A percentile compares a stretch with the other conserved stretches of the same genome.
phyloP scores from a whole-genome alignment of 1,140 invertebrate species.

The Drosophila kikkawai region DNA sequence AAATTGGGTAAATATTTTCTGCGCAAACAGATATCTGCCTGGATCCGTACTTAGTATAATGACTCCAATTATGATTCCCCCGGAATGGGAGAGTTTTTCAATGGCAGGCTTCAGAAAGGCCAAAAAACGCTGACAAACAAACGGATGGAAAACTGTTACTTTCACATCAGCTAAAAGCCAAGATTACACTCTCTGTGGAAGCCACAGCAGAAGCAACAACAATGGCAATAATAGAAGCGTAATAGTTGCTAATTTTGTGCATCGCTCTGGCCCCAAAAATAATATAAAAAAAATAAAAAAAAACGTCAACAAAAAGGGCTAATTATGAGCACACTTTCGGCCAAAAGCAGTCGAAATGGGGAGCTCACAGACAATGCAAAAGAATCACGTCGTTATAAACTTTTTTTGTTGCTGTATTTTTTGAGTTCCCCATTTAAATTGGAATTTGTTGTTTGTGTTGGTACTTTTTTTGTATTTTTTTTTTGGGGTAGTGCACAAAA shows the following conservation, averaged over 20 bases:
- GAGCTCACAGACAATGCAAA: conserved; percentile 61
- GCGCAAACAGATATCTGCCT: conserved; percentile 19
- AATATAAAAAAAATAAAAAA: conserved; percentile 8
- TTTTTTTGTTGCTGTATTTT: conserved; percentile 49
- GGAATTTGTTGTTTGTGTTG: conserved; percentile 36
- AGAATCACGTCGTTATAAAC: conserved; percentile 76
- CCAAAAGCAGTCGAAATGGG: conserved; percentile 42
- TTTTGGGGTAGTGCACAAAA: conserved; percentile 46
- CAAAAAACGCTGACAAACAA: conserved; percentile 22
- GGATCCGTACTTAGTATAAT: conserved; percentile 40
- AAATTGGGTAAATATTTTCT: conserved; percentile 33
- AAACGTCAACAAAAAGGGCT: conserved; percentile 73
- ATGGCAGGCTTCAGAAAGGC: conserved; percentile 28
- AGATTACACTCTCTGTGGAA: conserved; percentile 56
- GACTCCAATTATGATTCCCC: conserved; percentile 27
- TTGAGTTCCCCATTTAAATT: conserved; percentile 51
- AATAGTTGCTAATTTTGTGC: conserved; percentile 78
- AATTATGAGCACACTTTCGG: conserved; percentile 79
- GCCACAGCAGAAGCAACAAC: conserved; percentile 14
- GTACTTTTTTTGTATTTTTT: conserved; percentile 1
- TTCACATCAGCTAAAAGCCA: conserved; percentile 64
- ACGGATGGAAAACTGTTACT: conserved; percentile 68
- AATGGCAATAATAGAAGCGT: conserved; percentile 64
- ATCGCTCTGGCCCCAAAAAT: conserved; percentile 50
- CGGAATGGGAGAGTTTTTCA: conserved; percentile 24